phyloP scores from a whole-genome alignment of 2,113 vertebrate genomes.

The Melospiza georgiana region DNA sequence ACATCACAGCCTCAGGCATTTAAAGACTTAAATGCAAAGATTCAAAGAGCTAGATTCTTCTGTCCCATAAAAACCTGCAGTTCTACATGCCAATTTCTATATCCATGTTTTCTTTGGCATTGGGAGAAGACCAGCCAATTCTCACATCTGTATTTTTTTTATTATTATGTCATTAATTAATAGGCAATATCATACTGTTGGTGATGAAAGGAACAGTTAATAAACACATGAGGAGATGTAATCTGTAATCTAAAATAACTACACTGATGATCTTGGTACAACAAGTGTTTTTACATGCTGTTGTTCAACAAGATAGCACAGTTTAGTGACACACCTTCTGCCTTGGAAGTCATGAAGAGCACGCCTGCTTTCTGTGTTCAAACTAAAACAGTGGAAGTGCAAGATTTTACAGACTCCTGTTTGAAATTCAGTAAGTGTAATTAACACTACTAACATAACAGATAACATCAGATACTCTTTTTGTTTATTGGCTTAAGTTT shows the following conservation, averaged over 20 bases:
- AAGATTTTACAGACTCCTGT: neutral
- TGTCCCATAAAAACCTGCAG: neutral
- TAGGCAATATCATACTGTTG: neutral
- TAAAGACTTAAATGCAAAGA: neutral
- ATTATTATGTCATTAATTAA: neutral
- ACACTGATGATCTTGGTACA: neutral
- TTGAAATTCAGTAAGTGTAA: neutral
- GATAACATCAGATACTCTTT: neutral
- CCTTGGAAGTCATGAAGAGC: neutral
- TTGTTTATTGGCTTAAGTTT: neutral
- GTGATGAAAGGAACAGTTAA: neutral
- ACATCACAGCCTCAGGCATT: neutral
- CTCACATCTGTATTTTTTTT: neutral
- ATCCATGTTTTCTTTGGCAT: neutral
- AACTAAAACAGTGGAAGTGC: accelerated
- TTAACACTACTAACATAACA: neutral
- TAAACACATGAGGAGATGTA: neutral
- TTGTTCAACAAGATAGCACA: neutral
- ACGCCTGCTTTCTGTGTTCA: neutral
- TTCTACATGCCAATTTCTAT: neutral
- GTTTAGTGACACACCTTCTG: neutral
- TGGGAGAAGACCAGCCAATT: neutral
- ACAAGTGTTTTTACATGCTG: neutral
- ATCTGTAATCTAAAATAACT: neutral
- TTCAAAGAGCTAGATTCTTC: neutral